These are phyloP conservation scores for Hirundichthys speculiger DNA, from an alignment of 2,113 vertebrate species.

Conservation along the genomic window DNA sequence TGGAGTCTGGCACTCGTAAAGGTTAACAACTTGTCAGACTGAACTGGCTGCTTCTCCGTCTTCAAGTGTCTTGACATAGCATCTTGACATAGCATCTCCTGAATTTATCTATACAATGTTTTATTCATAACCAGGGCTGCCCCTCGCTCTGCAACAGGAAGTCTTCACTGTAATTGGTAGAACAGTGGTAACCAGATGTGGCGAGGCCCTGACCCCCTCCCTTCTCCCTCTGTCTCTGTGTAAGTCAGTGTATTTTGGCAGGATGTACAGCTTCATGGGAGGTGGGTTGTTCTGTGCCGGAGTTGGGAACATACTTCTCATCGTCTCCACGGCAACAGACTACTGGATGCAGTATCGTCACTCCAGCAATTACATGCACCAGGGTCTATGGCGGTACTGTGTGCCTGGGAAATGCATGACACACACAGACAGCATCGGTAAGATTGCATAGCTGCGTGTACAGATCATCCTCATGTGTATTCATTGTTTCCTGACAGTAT, in stretches of 20 bases:
- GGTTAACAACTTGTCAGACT: slow-evolving; percentile 26
- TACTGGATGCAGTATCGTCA: slow-evolving; percentile 86
- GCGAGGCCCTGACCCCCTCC: slow-evolving; percentile 35
- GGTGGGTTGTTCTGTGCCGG: slow-evolving; percentile 84
- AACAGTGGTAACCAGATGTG: slow-evolving; percentile 14
- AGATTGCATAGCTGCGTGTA: slow-evolving; percentile 18
- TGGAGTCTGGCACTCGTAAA: neutral
- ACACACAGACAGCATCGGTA: slow-evolving; percentile 84
- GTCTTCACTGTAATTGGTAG: slow-evolving; percentile 31
- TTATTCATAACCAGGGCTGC: slow-evolving; percentile 27
- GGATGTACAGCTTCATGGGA: slow-evolving; percentile 87
- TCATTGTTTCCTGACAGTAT: no score
- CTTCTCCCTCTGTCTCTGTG: slow-evolving; percentile 13
- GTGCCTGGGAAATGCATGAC: slow-evolving; percentile 82
- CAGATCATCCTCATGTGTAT: no score
- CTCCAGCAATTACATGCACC: slow-evolving; percentile 83
- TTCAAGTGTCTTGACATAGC: neutral
- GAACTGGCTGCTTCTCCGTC: neutral
- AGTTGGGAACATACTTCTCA: slow-evolving; percentile 82
- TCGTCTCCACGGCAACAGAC: slow-evolving; percentile 84
- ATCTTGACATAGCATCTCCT: neutral
- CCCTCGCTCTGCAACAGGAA: neutral
- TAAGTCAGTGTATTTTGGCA: slow-evolving; percentile 61
- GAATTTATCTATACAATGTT: slow-evolving; percentile 39
- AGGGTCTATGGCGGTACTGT: slow-evolving; percentile 84